Evolutionary conservation across 2,113 vertebrate genomes (phyloP).

Genomic region (Gadus macrocephalus): DNA sequence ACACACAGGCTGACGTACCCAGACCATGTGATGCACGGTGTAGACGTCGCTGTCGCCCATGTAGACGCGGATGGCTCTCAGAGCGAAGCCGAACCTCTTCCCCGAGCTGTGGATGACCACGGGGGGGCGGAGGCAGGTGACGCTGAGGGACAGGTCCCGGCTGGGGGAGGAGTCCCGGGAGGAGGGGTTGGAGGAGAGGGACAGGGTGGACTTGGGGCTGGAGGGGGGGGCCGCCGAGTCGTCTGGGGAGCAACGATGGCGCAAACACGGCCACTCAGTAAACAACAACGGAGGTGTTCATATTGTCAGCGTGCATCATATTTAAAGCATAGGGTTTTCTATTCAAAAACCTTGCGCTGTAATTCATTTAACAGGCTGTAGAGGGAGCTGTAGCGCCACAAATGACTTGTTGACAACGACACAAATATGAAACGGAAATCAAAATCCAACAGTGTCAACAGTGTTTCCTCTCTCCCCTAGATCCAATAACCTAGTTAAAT

Average conservation of each 20-base stretch:
- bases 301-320: no score
- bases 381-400: no score
- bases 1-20: constrained; percentile 71
- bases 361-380: no score
- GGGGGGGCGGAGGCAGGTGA: constrained; percentile 81
- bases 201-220: constrained; percentile 87
- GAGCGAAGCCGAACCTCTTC: constrained; percentile 89
- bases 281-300: no score
- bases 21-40: constrained; percentile 92
- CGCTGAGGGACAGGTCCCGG: constrained; percentile 77
- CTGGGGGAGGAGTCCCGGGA: constrained; percentile 93
- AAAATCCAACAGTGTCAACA: no score
- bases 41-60: constrained; percentile 92
- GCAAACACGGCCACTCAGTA: no score
- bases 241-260: constrained; percentile 61
- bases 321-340: no score
- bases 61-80: constrained; percentile 91
- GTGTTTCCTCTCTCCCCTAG: no score
- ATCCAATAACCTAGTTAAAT: no score
- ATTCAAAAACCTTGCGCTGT: no score
- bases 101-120: constrained; percentile 92
- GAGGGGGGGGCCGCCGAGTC: constrained; percentile 75
- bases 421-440: no score
- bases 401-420: no score
- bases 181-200: constrained; percentile 89